Conservation (phyloP, 1,140 invertebrate species). For the Battus philenor region DNA sequence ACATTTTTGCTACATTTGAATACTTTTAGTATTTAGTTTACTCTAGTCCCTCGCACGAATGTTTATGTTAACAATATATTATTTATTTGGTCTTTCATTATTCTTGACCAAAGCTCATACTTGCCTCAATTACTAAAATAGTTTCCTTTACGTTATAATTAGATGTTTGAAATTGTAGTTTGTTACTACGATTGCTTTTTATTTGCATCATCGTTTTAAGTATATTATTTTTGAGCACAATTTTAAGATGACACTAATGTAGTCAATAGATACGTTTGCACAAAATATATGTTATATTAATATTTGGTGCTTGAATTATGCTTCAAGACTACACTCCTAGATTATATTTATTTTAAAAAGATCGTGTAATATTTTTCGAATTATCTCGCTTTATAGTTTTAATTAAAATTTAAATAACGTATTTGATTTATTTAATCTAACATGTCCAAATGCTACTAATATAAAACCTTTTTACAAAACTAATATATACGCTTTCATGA, state of each 20-base stretch:
- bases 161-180: too few species aligned
- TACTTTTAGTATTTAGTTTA: background rate
- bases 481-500: too few species aligned
- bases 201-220: too few species aligned
- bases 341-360: conserved; percentile 12
- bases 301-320: conserved; percentile 11
- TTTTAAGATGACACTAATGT: conserved; percentile 1
- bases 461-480: background rate
- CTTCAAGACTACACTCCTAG: background rate
- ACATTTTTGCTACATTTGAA: too few species aligned
- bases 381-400: conserved; percentile 16
- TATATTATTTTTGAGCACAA: too few species aligned
- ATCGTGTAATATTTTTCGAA: conserved; percentile 11
- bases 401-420: conserved; percentile 10
- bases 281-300: conserved; percentile 5
- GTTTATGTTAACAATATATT: too few species aligned
- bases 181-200: too few species aligned
- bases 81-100: too few species aligned
- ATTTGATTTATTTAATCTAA: conserved; percentile 6
- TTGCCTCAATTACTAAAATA: too few species aligned
- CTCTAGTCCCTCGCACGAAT: background rate
- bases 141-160: too few species aligned
- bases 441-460: conserved; percentile 18
- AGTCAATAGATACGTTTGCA: conserved; percentile 5
- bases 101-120: too few species aligned